These are phyloP conservation scores for Ceratina australensis DNA, from an alignment of 1,140 invertebrate species.

Conservation along the genomic window DNA sequence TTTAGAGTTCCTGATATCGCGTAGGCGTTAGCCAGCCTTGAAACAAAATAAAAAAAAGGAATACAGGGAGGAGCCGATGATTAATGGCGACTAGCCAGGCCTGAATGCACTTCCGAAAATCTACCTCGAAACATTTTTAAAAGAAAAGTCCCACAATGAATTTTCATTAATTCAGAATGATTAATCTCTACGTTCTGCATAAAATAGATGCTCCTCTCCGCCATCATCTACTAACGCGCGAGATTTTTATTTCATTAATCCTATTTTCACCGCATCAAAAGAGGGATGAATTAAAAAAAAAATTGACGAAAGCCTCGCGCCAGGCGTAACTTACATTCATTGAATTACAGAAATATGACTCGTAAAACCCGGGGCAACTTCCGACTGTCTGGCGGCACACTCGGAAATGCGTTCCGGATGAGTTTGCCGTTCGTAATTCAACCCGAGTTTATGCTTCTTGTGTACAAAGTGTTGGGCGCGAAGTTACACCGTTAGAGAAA, in stretches of 20 bases:
- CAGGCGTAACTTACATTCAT: constrained; percentile 15
- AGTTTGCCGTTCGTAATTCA: constrained; percentile 60
- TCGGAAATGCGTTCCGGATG: constrained; percentile 42
- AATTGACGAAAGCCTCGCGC: too few species aligned
- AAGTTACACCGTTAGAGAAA: constrained; percentile 60
- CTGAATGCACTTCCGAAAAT: background rate
- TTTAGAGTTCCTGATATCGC: constrained; percentile 13
- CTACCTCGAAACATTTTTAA: too few species aligned
- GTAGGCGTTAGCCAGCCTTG: background rate
- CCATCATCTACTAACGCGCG: too few species aligned
- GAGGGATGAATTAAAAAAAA: too few species aligned
- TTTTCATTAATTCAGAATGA: too few species aligned
- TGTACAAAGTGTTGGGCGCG: constrained; percentile 49
- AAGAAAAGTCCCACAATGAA: too few species aligned
- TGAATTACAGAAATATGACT: constrained; percentile 46
- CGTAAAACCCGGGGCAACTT: constrained; percentile 49
- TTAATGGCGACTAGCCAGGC: constrained; percentile 12
- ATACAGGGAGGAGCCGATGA: background rate
- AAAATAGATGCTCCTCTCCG: too few species aligned
- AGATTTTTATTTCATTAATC: too few species aligned
- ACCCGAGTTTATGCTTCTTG: constrained; percentile 59
- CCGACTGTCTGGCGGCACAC: constrained; percentile 21
- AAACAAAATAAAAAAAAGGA: constrained; percentile 1
- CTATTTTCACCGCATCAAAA: too few species aligned
- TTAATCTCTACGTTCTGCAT: too few species aligned